Conservation (phyloP, 2,797 vertebrate species). For the Tympanoctomys barrerae region DNA sequence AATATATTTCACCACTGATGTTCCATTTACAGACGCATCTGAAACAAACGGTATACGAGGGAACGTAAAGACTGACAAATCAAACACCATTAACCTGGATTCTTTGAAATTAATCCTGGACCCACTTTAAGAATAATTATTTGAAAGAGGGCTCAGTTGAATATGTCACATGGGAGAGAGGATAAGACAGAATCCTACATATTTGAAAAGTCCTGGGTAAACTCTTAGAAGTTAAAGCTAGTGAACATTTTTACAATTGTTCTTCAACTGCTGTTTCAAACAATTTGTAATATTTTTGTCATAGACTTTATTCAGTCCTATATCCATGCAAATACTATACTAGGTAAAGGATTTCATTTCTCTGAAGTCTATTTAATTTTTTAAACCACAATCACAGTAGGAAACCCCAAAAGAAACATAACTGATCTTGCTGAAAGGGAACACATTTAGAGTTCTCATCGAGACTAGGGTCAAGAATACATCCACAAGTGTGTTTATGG, state of each 20-base stretch:
- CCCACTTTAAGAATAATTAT: not conserved
- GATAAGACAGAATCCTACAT: not conserved
- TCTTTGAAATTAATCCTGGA: constrained; percentile 48
- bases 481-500: constrained; percentile 6
- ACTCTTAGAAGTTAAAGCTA: constrained; percentile 18
- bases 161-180: not conserved
- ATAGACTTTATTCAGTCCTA: constrained; percentile 40
- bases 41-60: constrained; percentile 22
- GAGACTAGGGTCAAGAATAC: constrained; percentile 56
- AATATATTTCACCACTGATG: not conserved
- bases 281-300: constrained; percentile 52
- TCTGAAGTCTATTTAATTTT: constrained; percentile 47
- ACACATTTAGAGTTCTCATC: constrained; percentile 44
- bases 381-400: constrained; percentile 21
- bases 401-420: constrained; percentile 32
- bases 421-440: constrained; percentile 23
- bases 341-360: constrained; percentile 1
- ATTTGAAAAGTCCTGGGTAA: not conserved
- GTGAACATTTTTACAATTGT: constrained; percentile 35
- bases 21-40: not conserved
- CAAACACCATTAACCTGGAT: not conserved
- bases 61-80: constrained; percentile 19
- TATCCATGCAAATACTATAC: constrained; percentile 8
- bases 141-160: not conserved
- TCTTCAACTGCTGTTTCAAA: constrained; percentile 53